Evolutionary conservation across 2,888 invertebrate species (phyloP), one percentile per base, ranked within the genome.

Genomic region (Lysandra coridon): DNA sequence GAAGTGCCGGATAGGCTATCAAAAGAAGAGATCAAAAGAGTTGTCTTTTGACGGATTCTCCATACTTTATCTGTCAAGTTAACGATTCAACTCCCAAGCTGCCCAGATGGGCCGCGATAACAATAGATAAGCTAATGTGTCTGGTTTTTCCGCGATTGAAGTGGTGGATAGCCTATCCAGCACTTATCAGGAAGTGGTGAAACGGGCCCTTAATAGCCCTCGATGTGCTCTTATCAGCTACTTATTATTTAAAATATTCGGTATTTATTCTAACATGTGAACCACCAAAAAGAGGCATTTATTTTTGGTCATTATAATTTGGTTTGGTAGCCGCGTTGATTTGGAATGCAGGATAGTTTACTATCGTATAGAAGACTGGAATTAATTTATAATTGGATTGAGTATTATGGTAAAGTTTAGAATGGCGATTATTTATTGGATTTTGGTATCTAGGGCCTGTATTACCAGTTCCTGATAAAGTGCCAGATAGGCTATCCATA

Each of bases 291-390:
- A 69, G 69, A 69, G 69, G 69, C 69, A 69, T 69, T 69, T 69
- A 69, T 69, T 33, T 37, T 23, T 64, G 30, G 30, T 23, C 30
- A 12, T 33, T 69, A 33, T 37, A 69, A 69, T 5, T 69, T 69
- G 33, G 33, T 69, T 69, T 33, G 12, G 5, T 14, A 14, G 14
- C 14, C 30, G 69, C 69, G 17, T 33, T 69, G 30, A 33, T 10
- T 69, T 33, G 14, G 69, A 37, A 17, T 37, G 85, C 84, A 86
- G 88, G 87, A 86, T 88, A 88, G 91, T 12, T 64, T 37, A 64
- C 30, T 92, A 92, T 92, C 90, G 90, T 91, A 91, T 86, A 89
- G 92, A 93, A 94, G 94, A 94, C 93, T 93, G 93, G 92, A 92
- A 90, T 82, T 89, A 91, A 90, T 92, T 92, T 91, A 91, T 88